These are phyloP conservation scores for Myioborus miniatus DNA, from an alignment of 2,797 vertebrate genomes.

Conservation along the genomic window DNA sequence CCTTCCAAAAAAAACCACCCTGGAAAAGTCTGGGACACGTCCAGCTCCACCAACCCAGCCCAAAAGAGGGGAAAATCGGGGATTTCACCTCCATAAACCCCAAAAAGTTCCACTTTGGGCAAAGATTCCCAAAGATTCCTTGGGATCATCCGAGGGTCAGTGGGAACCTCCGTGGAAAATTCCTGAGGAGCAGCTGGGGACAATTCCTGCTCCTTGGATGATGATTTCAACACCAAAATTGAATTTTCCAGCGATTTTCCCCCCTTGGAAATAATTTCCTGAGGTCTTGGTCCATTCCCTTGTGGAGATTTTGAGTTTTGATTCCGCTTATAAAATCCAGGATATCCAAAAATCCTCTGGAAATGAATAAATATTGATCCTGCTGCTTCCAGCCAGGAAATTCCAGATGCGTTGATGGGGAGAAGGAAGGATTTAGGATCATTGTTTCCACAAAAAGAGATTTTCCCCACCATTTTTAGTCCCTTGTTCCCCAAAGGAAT, in stretches of 20 bases:
- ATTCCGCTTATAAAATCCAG: fast-evolving
- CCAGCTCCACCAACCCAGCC: neutral
- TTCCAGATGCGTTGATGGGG: neutral
- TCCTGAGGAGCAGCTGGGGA: fast-evolving
- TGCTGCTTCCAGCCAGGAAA: neutral
- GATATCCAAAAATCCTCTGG: fast-evolving
- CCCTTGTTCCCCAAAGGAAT: neutral
- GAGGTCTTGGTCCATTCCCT: neutral
- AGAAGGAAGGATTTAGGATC: neutral
- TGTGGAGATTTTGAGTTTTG: fast-evolving
- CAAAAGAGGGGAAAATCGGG: neutral
- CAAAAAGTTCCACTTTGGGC: fast-evolving
- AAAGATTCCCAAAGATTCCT: neutral
- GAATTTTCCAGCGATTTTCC: neutral
- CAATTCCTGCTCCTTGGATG: neutral
- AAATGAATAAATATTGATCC: fast-evolving
- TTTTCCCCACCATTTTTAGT: fast-evolving
- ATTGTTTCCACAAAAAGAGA: neutral
- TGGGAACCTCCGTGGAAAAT: neutral
- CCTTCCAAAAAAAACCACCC: too few relatives aligned
- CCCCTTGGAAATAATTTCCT: neutral
- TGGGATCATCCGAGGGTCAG: neutral
- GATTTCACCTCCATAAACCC: neutral
- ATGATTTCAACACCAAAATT: neutral
- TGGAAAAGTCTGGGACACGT: fast-evolving